Conservation (phyloP, 1,140 invertebrate species). For the Sarcophaga peregrina region DNA sequence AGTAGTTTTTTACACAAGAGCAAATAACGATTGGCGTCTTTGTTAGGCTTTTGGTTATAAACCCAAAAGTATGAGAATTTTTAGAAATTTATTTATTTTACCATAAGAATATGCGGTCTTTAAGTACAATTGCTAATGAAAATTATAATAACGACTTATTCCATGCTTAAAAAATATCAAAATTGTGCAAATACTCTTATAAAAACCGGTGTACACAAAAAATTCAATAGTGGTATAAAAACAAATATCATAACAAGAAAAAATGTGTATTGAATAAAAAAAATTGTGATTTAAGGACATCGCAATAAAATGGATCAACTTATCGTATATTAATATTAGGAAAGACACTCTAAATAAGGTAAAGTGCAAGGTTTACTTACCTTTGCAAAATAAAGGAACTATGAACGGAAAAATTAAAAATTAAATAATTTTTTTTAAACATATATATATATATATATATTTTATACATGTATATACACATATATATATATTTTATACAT, state of each 20-base stretch:
- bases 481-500: too few relatives aligned
- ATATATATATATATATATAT: too few relatives aligned
- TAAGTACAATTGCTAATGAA: not conserved
- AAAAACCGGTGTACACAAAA: not conserved
- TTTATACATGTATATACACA: too few relatives aligned
- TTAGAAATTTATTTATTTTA: not conserved
- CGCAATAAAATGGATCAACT: not conserved
- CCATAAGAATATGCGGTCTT: not conserved
- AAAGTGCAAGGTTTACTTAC: too few relatives aligned
- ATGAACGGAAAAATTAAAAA: too few relatives aligned
- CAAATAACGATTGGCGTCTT: slow-evolving; percentile 9
- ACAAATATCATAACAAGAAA: not conserved
- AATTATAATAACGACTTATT: not conserved
- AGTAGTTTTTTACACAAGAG: too few relatives aligned
- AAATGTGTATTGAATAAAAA: not conserved
- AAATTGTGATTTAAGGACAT: not conserved
- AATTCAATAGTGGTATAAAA: too few relatives aligned
- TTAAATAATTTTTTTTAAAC: too few relatives aligned
- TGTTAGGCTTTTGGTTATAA: not conserved
- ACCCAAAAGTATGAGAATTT: not conserved
- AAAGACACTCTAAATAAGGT: too few relatives aligned
- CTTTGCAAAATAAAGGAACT: too few relatives aligned
- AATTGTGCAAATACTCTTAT: not conserved
- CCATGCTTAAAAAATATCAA: not conserved
- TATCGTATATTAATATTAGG: too few relatives aligned